Evolutionary conservation across 2,113 vertebrate species (phyloP), one percentile per base, ranked within the genome.

Genomic region (Oncorhynchus nerka): DNA sequence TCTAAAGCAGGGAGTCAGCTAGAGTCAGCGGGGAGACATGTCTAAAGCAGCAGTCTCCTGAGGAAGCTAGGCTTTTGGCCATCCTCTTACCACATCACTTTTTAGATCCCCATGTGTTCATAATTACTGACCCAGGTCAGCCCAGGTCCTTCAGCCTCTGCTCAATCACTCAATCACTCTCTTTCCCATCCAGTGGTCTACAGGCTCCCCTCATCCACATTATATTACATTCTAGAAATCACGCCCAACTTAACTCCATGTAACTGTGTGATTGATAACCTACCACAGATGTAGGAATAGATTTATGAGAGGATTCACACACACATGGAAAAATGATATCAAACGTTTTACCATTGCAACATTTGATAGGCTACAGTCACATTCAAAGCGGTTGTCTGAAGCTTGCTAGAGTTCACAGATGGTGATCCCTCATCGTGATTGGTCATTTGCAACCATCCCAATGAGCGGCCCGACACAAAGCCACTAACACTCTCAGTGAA

Each of bases 1-100:
- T 32, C 30, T 32, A 32, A 32, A 32, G 30, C 30, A 32, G 30
- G 4, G 30, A 32, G 30, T 5, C 30, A 32, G 1, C 4, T 32
- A 5, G 32, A 32, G 32, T 32, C 32, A 32, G 32, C 5, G 32
- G 34, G 71, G 32, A 32, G 4, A 5, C 32, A 32, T 32, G 32
- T 34, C 32, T 34, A 34, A 34, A 34, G 55, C 65, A 65, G 26
- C n/a, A 4, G 51, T 76, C 73, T 70, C 32, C 51, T 67, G 28
- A 72, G 73, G 34, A 24, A 67, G 45, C 28, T 45, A 1, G 70
- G 30, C 64, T 82, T 81, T 78, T 57, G 19, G 12, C 71, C 59
- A 24, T 70, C 64, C 28, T 79, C 51, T 13, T 76, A 61, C 68
- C 74, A 4, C 55, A 20, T 16, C 55, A 4, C 12, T 30, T 16